phyloP scores from a whole-genome alignment of 2,113 vertebrate genomes.

The Gambusia holbrooki region DNA sequence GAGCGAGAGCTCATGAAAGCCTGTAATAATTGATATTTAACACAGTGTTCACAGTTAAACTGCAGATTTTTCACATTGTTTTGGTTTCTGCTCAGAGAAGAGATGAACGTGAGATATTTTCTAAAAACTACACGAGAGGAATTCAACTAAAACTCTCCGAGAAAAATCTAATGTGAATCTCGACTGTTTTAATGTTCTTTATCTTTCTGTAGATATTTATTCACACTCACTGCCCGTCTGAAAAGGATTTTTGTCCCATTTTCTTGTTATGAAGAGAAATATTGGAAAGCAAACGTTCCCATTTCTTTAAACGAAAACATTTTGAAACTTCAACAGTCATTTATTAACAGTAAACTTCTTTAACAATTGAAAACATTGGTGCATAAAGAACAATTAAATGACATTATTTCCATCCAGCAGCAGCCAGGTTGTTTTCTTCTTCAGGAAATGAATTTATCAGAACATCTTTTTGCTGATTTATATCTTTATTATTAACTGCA shows the following conservation, averaged over 20 bases:
- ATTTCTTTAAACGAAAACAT: not conserved
- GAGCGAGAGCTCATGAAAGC: not conserved
- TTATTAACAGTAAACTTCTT: not conserved
- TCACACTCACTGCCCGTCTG: not conserved
- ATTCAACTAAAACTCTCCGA: not conserved
- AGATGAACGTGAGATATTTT: not conserved
- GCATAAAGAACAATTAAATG: not conserved
- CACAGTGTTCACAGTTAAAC: not conserved
- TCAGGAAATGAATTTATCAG: not conserved
- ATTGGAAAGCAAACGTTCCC: not conserved
- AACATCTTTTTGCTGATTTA: not conserved
- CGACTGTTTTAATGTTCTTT: not conserved
- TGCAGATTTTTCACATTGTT: not conserved
- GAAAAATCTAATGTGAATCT: not conserved
- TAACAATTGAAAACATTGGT: not conserved
- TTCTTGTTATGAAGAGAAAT: not conserved
- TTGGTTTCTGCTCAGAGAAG: not conserved
- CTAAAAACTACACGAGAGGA: not conserved
- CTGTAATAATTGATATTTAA: not conserved
- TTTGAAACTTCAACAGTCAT: not conserved
- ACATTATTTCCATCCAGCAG: not conserved
- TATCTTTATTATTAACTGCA: not conserved
- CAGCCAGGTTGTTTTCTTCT: not conserved
- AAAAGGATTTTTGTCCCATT: slow-evolving; percentile 6
- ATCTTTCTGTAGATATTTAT: not conserved